Conservation (phyloP, 1,140 invertebrate genomes). For the Zophobas atratus region DNA sequence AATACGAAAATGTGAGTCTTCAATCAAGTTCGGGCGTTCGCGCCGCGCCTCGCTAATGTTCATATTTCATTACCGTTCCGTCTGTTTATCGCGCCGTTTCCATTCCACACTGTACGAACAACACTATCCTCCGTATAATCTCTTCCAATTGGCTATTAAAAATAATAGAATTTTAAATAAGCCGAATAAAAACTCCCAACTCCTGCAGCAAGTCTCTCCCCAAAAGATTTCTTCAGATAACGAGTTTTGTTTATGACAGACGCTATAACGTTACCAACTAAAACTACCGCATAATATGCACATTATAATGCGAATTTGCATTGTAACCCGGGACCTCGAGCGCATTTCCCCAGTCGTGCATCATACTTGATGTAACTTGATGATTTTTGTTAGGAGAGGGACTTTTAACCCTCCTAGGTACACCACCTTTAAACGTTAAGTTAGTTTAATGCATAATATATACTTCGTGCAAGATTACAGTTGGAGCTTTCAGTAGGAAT, state of each 20-base stretch:
- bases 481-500: slow-evolving; percentile 29
- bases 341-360: slow-evolving; percentile 28
- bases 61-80: no score
- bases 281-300: slow-evolving; percentile 36
- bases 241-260: slow-evolving; percentile 42
- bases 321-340: background rate
- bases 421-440: slow-evolving; percentile 1
- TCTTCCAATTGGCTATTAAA: slow-evolving; percentile 32
- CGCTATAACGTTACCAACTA: slow-evolving; percentile 25
- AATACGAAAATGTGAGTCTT: no score
- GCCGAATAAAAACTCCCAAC: slow-evolving; percentile 22
- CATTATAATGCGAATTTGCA: slow-evolving; percentile 24
- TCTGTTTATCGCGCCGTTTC: no score
- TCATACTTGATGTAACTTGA: slow-evolving; percentile 3
- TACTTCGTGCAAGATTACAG: slow-evolving; percentile 24
- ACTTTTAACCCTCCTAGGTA: slow-evolving; percentile 7
- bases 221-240: slow-evolving; percentile 33
- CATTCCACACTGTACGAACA: no score
- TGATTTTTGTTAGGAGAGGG: slow-evolving; percentile 5
- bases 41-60: no score
- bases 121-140: background rate
- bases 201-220: slow-evolving; percentile 4
- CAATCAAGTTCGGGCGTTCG: no score
- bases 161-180: slow-evolving; percentile 42
- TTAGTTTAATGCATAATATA: slow-evolving; percentile 21